Evolutionary conservation across 2,113 vertebrate species (phyloP).

Genomic region (Leiothrix lutea): DNA sequence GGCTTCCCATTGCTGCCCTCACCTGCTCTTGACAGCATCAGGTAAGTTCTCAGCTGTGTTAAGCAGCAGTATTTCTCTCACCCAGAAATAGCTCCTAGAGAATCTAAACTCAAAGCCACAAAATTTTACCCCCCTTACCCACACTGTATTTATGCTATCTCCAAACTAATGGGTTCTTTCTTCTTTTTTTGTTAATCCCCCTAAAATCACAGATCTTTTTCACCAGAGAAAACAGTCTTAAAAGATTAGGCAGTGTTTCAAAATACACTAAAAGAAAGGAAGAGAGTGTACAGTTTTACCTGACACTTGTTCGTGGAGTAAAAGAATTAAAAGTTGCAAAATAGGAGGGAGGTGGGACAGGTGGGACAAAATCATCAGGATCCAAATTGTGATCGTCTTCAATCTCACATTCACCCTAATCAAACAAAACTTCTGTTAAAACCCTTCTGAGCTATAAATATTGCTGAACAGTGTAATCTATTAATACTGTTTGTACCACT

Average conservation of each 20-base stretch:
- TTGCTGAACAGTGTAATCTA: not conserved
- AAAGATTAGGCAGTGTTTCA: not conserved
- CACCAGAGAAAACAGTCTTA: not conserved
- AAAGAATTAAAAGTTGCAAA: conserved; percentile 79
- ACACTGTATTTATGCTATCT: not conserved
- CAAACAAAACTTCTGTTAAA: conserved; percentile 1
- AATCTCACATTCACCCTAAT: conserved; percentile 74
- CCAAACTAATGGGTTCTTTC: not conserved
- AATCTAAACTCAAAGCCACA: conserved; percentile 17
- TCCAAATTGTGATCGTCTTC: conserved; percentile 73
- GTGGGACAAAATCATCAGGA: conserved; percentile 80
- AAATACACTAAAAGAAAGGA: not conserved
- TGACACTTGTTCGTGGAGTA: conserved; percentile 65
- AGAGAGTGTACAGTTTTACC: conserved; percentile 62
- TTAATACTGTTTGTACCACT: not conserved
- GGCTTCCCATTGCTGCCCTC: not conserved
- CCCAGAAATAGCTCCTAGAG: not conserved
- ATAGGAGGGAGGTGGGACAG: conserved; percentile 83
- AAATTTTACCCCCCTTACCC: not conserved
- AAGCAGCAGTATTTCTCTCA: not conserved
- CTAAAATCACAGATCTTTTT: not conserved
- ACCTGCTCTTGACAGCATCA: not conserved
- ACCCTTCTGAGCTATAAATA: not conserved
- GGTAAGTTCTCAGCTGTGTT: not conserved
- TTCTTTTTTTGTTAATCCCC: accelerated